Conservation (phyloP, 2,113 vertebrate genomes). For the Pantherophis guttatus region DNA sequence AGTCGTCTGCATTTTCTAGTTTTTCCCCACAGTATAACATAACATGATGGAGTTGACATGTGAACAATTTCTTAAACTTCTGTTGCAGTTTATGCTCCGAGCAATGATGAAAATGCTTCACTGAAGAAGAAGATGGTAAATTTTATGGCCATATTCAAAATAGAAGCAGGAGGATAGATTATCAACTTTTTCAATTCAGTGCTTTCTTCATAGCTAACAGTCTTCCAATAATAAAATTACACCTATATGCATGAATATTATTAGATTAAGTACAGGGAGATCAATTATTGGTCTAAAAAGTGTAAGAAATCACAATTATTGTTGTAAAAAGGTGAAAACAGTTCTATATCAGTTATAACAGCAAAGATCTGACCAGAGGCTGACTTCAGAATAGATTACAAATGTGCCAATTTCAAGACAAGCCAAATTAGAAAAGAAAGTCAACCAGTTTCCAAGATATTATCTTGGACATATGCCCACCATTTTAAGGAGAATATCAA, state of each 20-base stretch:
- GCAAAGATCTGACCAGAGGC: neutral
- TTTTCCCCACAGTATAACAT: neutral
- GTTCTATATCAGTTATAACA: neutral
- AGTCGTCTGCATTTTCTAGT: neutral
- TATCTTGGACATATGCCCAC: neutral
- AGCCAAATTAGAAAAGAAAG: neutral
- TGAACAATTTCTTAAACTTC: neutral
- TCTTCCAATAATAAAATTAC: neutral
- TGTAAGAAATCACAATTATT: neutral
- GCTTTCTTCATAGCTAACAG: neutral
- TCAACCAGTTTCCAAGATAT: neutral
- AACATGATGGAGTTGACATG: neutral
- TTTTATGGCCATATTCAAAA: neutral
- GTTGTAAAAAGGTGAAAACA: neutral
- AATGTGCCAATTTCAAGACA: neutral
- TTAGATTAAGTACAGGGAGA: neutral
- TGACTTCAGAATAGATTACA: neutral
- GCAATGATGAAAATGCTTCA: neutral
- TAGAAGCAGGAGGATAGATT: neutral
- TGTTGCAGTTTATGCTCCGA: neutral
- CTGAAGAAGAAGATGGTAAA: neutral
- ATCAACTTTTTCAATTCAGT: neutral
- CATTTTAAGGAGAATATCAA: neutral
- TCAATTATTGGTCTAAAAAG: neutral
- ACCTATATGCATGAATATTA: neutral